Percentiles rank a stretch among this genome's conserved stretches.
phyloP scores from a whole-genome alignment of 2,797 vertebrate genomes.

The Xyrichtys novacula region DNA sequence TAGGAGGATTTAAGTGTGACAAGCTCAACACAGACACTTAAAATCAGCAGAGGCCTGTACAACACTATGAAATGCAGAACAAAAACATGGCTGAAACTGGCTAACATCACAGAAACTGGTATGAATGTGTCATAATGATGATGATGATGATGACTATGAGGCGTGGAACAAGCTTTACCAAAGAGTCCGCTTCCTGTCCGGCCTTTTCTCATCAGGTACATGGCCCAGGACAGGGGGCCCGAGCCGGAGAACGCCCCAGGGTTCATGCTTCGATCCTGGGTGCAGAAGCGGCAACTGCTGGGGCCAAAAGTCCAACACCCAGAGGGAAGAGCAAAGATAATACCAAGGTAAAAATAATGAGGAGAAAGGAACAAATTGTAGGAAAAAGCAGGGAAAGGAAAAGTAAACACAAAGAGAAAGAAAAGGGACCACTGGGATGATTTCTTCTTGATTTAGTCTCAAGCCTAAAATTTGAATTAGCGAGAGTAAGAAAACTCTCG shows the following conservation, averaged over 20 bases:
- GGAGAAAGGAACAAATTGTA: background rate
- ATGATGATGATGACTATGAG: background rate
- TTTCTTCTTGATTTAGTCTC: constrained; percentile 4
- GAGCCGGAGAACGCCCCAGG: constrained; percentile 74
- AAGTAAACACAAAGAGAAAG: background rate
- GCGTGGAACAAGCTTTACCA: constrained; percentile 74
- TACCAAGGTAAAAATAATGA: background rate
- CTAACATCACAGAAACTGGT: too few species aligned
- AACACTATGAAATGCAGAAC: background rate
- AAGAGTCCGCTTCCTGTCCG: constrained; percentile 75
- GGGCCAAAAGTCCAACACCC: constrained; percentile 26
- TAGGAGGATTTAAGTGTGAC: background rate
- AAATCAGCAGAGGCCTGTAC: background rate
- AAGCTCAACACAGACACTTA: too few species aligned
- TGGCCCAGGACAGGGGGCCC: constrained; percentile 82
- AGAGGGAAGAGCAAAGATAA: constrained; percentile 24
- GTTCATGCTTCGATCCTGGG: constrained; percentile 79
- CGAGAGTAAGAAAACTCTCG: background rate
- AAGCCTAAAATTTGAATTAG: constrained; percentile 4
- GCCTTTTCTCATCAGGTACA: constrained; percentile 88
- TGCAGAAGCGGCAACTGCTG: constrained; percentile 22
- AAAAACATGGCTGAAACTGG: background rate
- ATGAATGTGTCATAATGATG: background rate
- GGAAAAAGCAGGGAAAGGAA: background rate
- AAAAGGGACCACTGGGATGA: background rate